Evolutionary conservation across 1,140 invertebrate genomes (phyloP).

Genomic region (Brachionus koreanus): DNA sequence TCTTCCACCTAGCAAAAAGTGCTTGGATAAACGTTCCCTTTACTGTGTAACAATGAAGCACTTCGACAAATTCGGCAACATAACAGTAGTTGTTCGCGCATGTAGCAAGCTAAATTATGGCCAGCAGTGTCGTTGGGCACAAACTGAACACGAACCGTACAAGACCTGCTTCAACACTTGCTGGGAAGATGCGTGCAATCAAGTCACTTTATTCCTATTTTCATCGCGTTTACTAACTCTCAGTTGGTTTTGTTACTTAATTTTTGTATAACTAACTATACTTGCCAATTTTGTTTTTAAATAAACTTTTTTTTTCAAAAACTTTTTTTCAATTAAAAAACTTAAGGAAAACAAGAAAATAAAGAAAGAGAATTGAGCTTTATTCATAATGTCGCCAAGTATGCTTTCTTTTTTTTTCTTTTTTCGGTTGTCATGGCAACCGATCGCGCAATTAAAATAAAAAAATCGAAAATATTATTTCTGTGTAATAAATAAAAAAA

Average conservation of each 20-base stretch:
- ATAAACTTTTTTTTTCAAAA: not conserved
- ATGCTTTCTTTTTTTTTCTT: not conserved
- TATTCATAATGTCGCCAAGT: conserved; percentile 32
- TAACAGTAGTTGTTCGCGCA: not conserved
- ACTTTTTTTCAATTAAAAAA: not conserved
- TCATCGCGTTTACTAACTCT: not conserved
- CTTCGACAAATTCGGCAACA: not conserved
- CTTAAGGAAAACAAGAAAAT: not conserved
- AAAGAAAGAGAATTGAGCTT: not conserved
- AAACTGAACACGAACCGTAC: not conserved
- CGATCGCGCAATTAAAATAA: not conserved
- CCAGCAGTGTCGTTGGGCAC: not conserved
- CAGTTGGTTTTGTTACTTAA: not conserved
- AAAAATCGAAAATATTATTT: conserved; percentile 9
- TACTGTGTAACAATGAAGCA: conserved; percentile 14
- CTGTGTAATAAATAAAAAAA: not conserved
- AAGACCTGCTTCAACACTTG: not conserved
- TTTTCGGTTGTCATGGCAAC: conserved; percentile 7
- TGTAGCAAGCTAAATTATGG: conserved; percentile 14
- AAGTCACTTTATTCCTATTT: not conserved
- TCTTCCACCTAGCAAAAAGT: conserved; percentile 5
- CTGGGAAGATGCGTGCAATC: conserved; percentile 28
- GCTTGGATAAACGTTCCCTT: not conserved
- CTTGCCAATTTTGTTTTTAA: not conserved
- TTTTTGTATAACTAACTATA: not conserved